Evolutionary conservation across 1,140 invertebrate species (phyloP).

Genomic region (Pentalonia nigronervosa): DNA sequence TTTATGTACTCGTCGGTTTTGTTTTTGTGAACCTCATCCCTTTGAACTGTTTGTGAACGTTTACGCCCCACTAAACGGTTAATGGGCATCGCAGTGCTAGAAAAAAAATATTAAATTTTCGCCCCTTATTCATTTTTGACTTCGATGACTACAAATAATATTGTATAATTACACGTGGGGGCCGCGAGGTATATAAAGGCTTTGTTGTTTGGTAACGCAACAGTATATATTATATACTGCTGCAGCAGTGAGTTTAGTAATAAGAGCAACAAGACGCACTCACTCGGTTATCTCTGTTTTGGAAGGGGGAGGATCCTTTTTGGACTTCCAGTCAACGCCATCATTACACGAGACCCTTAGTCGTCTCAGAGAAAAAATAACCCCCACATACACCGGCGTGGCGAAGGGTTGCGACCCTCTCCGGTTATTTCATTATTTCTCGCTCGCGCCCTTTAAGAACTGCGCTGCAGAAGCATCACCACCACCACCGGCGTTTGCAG

Average conservation of each 20-base stretch:
- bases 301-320: slow-evolving; percentile 32
- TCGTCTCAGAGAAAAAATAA: neutral
- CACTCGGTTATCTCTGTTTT: slow-evolving; percentile 27
- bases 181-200: neutral
- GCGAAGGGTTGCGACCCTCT: slow-evolving; percentile 49
- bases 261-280: slow-evolving; percentile 28
- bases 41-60: slow-evolving; percentile 51
- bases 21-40: slow-evolving; percentile 2
- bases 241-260: neutral
- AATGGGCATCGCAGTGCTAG: slow-evolving; percentile 3
- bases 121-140: slow-evolving; percentile 50
- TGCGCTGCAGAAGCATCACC: neutral
- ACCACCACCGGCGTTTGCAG: slow-evolving; percentile 9
- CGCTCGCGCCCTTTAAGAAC: slow-evolving; percentile 35
- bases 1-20: slow-evolving; percentile 29
- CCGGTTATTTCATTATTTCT: slow-evolving; percentile 51
- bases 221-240: neutral
- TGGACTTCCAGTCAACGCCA: neutral
- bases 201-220: slow-evolving; percentile 33
- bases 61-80: slow-evolving; percentile 52
- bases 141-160: slow-evolving; percentile 52
- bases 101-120: slow-evolving; percentile 7
- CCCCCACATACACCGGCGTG: neutral
- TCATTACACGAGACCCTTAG: slow-evolving; percentile 36
- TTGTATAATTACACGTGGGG: slow-evolving; percentile 45